A percentile compares a stretch with the other conserved stretches of the same genome.
Conservation (phyloP, 2,113 vertebrate genomes). For the Podarcis raffonei region DNA sequence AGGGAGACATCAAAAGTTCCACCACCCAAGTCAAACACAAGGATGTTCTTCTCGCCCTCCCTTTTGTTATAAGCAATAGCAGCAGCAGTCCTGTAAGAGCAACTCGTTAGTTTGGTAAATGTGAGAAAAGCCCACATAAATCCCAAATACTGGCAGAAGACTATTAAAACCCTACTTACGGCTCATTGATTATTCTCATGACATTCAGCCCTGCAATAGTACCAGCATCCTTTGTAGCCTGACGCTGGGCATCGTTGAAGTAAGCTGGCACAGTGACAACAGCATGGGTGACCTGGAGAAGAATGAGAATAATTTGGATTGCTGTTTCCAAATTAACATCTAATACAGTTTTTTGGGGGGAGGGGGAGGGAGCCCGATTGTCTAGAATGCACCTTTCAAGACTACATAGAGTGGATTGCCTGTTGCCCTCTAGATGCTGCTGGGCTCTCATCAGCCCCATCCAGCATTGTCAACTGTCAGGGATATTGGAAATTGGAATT, state of each 20-base stretch:
- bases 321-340: rapidly evolving
- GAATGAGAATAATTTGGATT: rapidly evolving
- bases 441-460: not conserved
- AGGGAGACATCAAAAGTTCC: constrained; percentile 97
- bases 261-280: constrained; percentile 98
- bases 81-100: constrained; percentile 86
- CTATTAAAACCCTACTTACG: constrained; percentile 78
- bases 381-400: too few species aligned
- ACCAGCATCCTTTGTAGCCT: constrained; percentile 97
- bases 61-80: constrained; percentile 97
- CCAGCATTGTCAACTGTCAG: too few species aligned
- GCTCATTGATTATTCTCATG: constrained; percentile 99
- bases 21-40: constrained; percentile 95
- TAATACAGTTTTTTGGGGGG: not conserved
- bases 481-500: too few species aligned
- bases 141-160: too few species aligned
- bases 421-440: too few species aligned
- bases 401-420: not conserved
- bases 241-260: constrained; percentile 97
- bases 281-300: constrained; percentile 90
- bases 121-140: too few species aligned
- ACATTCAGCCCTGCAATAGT: constrained; percentile 95
- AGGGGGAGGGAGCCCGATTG: not conserved
- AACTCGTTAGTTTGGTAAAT: not conserved
- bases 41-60: constrained; percentile 97